Base-by-base conservation (phyloP, 1,140 invertebrate genomes). In the Stegodyphus mimosarum region DNA sequence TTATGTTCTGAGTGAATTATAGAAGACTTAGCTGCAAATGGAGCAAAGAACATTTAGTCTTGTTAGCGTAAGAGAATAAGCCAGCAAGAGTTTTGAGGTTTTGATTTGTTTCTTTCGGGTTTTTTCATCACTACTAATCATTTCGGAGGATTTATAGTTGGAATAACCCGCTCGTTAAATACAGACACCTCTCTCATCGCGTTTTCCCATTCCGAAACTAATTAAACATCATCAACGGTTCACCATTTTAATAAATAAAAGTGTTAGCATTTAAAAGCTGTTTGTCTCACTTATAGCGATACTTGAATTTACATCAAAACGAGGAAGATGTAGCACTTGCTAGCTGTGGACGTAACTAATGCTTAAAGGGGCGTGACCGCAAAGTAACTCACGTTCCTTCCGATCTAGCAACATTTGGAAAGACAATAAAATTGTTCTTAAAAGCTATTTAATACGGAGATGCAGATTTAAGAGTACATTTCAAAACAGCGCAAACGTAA, bases 21-120 rank as follows among this genome's bases (percentile, higher is more conserved):
- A 70, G 77, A 79, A 69, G 77, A 79, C 77, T 79, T 69, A 53
- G 70, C 66, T 17, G 77, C 66, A 79, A 79, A 79, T 79, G 77
- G 77, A 50, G 77, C 77, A 79, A 52, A 79, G 77, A 79, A 64
- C 77, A 79, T 79, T 79, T 69, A 79, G 77, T 53, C 77, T 79
- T 79, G 77, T 79, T 79, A 79, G 55, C 49, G 77, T 70, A 70
- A 79, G 77, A 79, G 77, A 79, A 79, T 70, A 70, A 79, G 66
- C 77, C 55, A 50, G 48, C 51, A 51, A 69, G 66, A 70, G 66
- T 70, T 79, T 79, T 55, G 64, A 51, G 77, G 64, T 79, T 79
- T 79, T 55, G 77, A 53, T 7, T 67, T 7, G 64, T 67, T 67
- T 67, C 55, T 67, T 67, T 1, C 17, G 15, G 64, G 49, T 17